Percentiles rank a stretch among this genome's conserved stretches.
Evolutionary conservation across 2,113 vertebrate genomes (phyloP).

Genomic region (Pollachius pollachius): DNA sequence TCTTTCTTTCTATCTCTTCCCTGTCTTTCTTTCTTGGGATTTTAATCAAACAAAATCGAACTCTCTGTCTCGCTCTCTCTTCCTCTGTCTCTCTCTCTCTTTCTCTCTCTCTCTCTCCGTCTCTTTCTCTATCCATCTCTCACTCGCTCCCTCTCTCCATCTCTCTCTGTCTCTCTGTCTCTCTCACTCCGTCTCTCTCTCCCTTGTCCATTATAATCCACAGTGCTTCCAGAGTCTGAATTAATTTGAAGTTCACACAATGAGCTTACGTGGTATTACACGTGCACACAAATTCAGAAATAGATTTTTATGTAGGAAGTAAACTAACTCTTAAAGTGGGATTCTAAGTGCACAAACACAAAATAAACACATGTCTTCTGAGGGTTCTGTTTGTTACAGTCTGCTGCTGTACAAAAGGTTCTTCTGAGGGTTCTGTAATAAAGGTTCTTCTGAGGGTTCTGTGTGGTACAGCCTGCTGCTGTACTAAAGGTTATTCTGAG

Average conservation of each 20-base stretch:
- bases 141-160: not conserved
- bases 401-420: too few relatives aligned
- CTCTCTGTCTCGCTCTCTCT: constrained; percentile 17
- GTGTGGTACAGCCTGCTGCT: too few relatives aligned
- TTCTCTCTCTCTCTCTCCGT: not conserved
- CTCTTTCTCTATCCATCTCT: not conserved
- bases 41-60: constrained; percentile 36
- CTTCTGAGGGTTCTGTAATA: too few relatives aligned
- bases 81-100: not conserved
- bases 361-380: too few relatives aligned
- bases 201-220: constrained; percentile 51
- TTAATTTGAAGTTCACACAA: constrained; percentile 67
- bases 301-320: constrained; percentile 36
- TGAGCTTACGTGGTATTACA: constrained; percentile 75
- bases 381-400: too few relatives aligned
- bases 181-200: constrained; percentile 11
- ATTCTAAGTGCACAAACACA: too few relatives aligned
- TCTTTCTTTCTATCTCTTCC: constrained; percentile 6
- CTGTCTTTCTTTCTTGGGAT: constrained; percentile 48
- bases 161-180: not conserved
- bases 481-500: too few relatives aligned
- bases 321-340: too few relatives aligned
- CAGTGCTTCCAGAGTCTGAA: constrained; percentile 60
- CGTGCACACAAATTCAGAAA: constrained; percentile 66
- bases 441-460: too few relatives aligned